Evolutionary conservation across 2,797 vertebrate genomes (phyloP).

Genomic region (Tympanoctomys barrerae): DNA sequence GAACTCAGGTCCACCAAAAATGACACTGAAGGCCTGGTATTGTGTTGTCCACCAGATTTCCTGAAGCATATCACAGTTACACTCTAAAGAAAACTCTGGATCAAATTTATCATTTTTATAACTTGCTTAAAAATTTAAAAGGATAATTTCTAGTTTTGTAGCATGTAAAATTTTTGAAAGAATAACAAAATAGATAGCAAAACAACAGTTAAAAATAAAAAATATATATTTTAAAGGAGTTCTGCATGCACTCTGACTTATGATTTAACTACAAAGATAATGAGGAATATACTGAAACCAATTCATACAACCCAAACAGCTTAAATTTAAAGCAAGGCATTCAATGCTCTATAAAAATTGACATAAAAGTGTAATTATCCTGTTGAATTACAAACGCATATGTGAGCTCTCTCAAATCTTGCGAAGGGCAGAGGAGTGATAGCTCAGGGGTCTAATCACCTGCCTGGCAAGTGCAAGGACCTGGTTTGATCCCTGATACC

Average conservation of each 20-base stretch:
- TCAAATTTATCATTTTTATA: neutral
- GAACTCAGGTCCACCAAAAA: neutral
- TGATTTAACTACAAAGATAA: neutral
- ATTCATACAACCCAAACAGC: neutral
- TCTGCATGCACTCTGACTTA: neutral
- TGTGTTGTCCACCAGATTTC: neutral
- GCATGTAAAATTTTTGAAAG: neutral
- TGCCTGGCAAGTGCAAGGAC: no score
- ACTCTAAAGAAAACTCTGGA: neutral
- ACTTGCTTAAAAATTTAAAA: neutral
- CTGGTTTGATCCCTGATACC: no score
- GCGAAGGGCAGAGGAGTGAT: no score
- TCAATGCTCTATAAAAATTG: neutral
- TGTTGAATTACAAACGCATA: neutral
- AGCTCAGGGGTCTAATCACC: no score
- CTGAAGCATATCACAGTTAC: neutral
- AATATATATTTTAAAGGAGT: neutral
- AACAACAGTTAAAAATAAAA: neutral
- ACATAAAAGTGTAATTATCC: neutral
- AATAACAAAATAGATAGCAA: neutral
- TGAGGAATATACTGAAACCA: neutral
- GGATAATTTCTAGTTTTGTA: neutral
- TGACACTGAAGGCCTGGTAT: neutral
- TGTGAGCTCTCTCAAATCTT: neutral
- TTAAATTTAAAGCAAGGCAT: constrained; percentile 20